Conservation (phyloP, 1,140 invertebrate genomes). For the Idris sp. region DNA sequence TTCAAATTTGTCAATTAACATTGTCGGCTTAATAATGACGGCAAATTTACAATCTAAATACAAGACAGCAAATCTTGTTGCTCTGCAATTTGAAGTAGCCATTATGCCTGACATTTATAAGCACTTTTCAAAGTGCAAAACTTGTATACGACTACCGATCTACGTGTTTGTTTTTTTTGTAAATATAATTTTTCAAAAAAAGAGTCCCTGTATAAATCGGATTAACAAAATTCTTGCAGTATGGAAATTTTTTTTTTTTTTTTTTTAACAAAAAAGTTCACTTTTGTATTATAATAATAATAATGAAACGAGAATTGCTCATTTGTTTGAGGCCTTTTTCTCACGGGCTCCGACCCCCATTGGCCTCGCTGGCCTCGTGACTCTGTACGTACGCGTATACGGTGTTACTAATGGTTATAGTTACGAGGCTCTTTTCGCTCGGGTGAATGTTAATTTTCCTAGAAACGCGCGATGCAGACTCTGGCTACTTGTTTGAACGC, state of each 20-base stretch:
- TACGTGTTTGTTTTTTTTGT: constrained; percentile 8
- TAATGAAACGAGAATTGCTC: not conserved
- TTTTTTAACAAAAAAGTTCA: too few species aligned
- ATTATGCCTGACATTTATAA: constrained; percentile 54
- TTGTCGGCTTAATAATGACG: too few species aligned
- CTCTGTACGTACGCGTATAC: constrained; percentile 59
- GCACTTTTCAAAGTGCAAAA: constrained; percentile 48
- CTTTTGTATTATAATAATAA: too few species aligned
- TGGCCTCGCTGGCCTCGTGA: constrained; percentile 59
- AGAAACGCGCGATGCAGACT: constrained; percentile 49
- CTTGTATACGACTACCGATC: constrained; percentile 31
- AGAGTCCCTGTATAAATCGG: not conserved
- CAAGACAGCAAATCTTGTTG: not conserved
- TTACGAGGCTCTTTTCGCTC: constrained; percentile 45
- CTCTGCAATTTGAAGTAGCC: constrained; percentile 27
- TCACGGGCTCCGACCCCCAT: constrained; percentile 57
- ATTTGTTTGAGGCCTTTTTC: constrained; percentile 32
- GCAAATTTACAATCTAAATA: constrained; percentile 4
- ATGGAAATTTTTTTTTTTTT: too few species aligned
- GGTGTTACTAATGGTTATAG: constrained; percentile 60
- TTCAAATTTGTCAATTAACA: too few species aligned
- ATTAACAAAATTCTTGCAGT: too few species aligned
- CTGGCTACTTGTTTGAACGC: constrained; percentile 46
- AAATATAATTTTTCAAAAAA: too few species aligned
- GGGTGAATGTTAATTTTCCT: constrained; percentile 56